Base-by-base conservation (phyloP, 2,113 vertebrate species). In the Tamias sibiricus region DNA sequence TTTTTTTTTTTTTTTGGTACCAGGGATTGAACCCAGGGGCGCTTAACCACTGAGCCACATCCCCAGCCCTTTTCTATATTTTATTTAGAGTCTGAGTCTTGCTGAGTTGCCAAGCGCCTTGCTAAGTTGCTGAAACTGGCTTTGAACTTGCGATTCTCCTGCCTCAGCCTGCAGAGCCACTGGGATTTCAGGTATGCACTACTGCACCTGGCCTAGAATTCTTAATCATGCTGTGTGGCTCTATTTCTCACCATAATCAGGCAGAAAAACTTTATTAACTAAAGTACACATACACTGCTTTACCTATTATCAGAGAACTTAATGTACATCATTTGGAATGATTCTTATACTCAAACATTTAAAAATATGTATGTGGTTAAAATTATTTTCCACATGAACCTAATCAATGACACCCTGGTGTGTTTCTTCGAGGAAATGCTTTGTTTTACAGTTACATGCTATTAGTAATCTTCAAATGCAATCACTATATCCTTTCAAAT, bases 271-370 rank as follows among this genome's bases (percentile, higher is more conserved):
- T 37, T 76, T 69, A 83, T 49, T 47, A 75, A 64, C 42, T 90
- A 94, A 86, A 52, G 10, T 66, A n/a, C 11, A 75, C 14, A 93
- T 26, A 64, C 1, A 66, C n/a, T 95, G 69, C 79, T 83, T 81
- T 77, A 84, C 79, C 54, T 54, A 74, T 64, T 35, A 66, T 74
- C 66, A 90, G 52, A 62, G 42, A 89, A 95, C 20, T 57, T 10
- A 93, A 37, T 79, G 13, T 62, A 76, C 11, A 57, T 28, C n/a
- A 94, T 40, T 87, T 66, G 17, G 37, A 77, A 87, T 75, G 72
- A 90, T 74, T 95, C 28, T 52, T 87, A 94, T 57, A 83, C 84
- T 59, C 35, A 83, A 92, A 57, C 26, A 83, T 40, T 86, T 91
- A 26, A 71, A 89, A 86, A 74, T 44, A 64, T 26, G 24, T 40